Conservation (phyloP, 2,797 vertebrate genomes). For the Chlorospingus flavigularis region DNA sequence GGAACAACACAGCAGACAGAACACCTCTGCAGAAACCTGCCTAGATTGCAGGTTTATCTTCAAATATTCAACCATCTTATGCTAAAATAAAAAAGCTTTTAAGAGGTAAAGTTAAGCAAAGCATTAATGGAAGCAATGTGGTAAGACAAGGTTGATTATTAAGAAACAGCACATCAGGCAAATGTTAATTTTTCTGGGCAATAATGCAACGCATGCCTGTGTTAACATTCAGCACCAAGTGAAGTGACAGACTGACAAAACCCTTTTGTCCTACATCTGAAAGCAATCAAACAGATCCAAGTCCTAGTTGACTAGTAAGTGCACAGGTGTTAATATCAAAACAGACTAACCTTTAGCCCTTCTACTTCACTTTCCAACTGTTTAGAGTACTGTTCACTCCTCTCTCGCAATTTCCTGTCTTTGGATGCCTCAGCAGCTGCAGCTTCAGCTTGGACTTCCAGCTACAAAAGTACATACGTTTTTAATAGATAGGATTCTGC, state of each 20-base stretch:
- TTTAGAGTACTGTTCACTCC: slow-evolving; percentile 90
- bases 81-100: neutral
- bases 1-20: neutral
- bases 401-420: slow-evolving; percentile 92
- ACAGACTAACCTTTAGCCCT: slow-evolving; percentile 87
- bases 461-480: slow-evolving; percentile 76
- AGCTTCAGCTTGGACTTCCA: slow-evolving; percentile 90
- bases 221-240: neutral
- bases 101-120: neutral
- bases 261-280: neutral
- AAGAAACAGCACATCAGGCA: neutral
- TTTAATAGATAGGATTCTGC: slow-evolving; percentile 32
- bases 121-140: neutral
- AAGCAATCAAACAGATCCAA: slow-evolving; percentile 30
- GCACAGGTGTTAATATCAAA: slow-evolving; percentile 50
- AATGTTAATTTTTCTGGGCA: neutral
- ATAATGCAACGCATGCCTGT: neutral
- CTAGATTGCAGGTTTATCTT: neutral
- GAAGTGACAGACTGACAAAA: neutral
- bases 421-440: slow-evolving; percentile 89
- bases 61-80: neutral
- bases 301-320: neutral
- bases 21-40: neutral
- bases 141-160: neutral
- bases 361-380: slow-evolving; percentile 95